Base-by-base conservation (phyloP, 2,888 invertebrate genomes). In the Sarcophaga variegata region DNA sequence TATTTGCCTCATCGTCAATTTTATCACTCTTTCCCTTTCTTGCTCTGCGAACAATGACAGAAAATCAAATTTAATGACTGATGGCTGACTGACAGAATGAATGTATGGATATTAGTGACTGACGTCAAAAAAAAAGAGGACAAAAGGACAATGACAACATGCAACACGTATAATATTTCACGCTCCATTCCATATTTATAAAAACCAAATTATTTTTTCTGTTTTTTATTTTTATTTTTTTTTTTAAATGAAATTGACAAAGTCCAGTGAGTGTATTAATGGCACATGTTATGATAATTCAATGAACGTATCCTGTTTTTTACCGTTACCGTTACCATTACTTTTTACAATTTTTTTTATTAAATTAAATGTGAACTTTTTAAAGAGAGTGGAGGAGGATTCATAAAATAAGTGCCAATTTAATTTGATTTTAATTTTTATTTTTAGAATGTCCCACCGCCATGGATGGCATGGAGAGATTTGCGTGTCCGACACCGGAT, bases 401-500 rank as follows among this genome's bases (percentile, higher is more conserved):
- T 37, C 37, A 37, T 37, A 37, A 37, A 37, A 37, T 37, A 10
- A 37, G 6, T 37, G 37, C 37, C 37, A 37, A 37, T 37, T 37
- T 10, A 37, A 17, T 22, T 47, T 20, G 80, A 45, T 60, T 14
- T 81, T 84, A 60, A 77, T 66, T 81, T 75, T 66, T 74, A 84
- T 88, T 95, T 95, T 6, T 95, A 98, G 98, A 98, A 94, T 98
- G 98, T 94, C 97, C 97, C 90, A 96, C 97, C 87, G 97, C 98
- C 82, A 96, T 97, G 90, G 98, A 98, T 93, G 98, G 98, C 89
- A 98, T 98, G 97, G 98, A 98, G 94, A 95, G 98, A 92, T 98
- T 98, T 92, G 98, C 98, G 85, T 98, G 98, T 94, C 98, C 98
- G 71, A 97, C 97, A 88, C 97, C 98, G 27, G 98, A 98, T 94